phyloP scores from a whole-genome alignment of 1,140 invertebrate genomes.

The Gryon sp. region DNA sequence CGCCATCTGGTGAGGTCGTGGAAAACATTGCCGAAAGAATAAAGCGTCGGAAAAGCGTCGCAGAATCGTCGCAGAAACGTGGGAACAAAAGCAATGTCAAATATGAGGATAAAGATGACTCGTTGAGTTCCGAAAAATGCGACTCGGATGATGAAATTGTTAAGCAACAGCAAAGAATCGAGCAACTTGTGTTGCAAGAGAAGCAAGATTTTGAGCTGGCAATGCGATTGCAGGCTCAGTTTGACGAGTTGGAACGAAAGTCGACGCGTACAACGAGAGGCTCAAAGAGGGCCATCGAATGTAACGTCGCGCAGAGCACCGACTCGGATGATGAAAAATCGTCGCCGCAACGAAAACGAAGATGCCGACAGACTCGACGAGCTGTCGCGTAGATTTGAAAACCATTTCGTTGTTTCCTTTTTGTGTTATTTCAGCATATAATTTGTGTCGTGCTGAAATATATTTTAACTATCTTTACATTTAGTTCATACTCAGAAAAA shows the following conservation, averaged over 20 bases:
- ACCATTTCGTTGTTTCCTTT: no score
- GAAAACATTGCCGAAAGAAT: slow-evolving; percentile 77
- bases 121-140: slow-evolving; percentile 36
- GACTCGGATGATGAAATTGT: slow-evolving; percentile 63
- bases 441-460: no score
- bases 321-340: slow-evolving; percentile 34
- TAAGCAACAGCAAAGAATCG: slow-evolving; percentile 72
- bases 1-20: slow-evolving; percentile 37
- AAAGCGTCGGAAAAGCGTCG: slow-evolving; percentile 71
- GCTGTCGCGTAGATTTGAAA: slow-evolving; percentile 1
- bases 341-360: slow-evolving; percentile 30
- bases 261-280: slow-evolving; percentile 74
- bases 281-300: slow-evolving; percentile 35
- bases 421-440: no score
- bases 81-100: slow-evolving; percentile 4
- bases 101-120: slow-evolving; percentile 6
- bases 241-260: slow-evolving; percentile 72
- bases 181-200: slow-evolving; percentile 71
- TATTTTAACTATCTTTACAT: no score
- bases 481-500: no score
- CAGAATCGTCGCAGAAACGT: background rate
- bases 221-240: slow-evolving; percentile 71
- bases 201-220: slow-evolving; percentile 75
- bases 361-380: slow-evolving; percentile 33
- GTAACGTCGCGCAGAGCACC: slow-evolving; percentile 3